Evolutionary conservation across 2,888 invertebrate genomes (phyloP), one percentile per base, ranked within the genome.

Genomic region (Lottia gigantea): DNA sequence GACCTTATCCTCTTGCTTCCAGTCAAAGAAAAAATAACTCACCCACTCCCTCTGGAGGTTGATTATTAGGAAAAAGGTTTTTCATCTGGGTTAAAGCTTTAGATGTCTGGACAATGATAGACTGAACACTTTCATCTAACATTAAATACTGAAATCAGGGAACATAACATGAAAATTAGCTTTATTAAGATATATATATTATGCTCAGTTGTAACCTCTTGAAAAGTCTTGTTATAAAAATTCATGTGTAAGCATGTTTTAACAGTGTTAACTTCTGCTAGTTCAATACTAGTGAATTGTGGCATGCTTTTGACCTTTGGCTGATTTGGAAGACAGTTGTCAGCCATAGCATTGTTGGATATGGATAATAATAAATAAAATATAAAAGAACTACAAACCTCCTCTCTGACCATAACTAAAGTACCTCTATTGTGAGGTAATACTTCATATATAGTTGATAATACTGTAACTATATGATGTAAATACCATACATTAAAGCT

Each of bases 1-100:
- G 31, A 31, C 31, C 31, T 4, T 1, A 40, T 40, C 7, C 40
- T 40, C 40, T 40, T 31, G 6, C 6, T 31, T 31, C n/a, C n/a
- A n/a, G n/a, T n/a, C n/a, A n/a, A 31, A 31, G 31, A 31, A 31
- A 31, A 8, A 40, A 40, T 40, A 4, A 74, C 80, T 73, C 74
- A 85, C 85, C 82, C 23, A 85, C 67, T 19, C 82, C 84, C 67
- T 83, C 80, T 11, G 75, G 25, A 4, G 84, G 83, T 67, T 75
- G 79, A 71, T 79, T 81, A 55, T 64, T 73, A 8, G 81, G 79
- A 71, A 82, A 85, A 23, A 85, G 72, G 8, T 74, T 78, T 67
- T 84, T 84, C 83, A 85, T 83, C 70, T 82, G 83, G 25, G 75
- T 78, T 31, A 85, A 68, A 16, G 82, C 80, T 47, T 83, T 81